Percentiles rank a stretch among this genome's conserved stretches.
phyloP scores from a whole-genome alignment of 2,113 vertebrate species.

The Variabilichromis moorii region DNA sequence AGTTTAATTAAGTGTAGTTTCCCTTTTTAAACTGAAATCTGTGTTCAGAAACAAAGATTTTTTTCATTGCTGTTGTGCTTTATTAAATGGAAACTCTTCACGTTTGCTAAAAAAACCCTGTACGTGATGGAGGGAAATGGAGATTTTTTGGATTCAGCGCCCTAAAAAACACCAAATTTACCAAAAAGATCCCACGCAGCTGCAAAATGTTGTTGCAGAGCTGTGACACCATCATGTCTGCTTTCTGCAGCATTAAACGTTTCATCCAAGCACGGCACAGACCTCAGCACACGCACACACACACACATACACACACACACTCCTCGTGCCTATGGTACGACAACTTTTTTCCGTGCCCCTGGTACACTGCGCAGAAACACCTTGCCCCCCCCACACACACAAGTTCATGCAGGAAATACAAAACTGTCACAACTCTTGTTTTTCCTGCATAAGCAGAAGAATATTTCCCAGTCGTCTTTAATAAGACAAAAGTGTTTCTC shows the following conservation, averaged over 20 bases:
- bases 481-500: not conserved
- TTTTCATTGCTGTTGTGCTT: not conserved
- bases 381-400: too few relatives aligned
- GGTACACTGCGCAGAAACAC: too few relatives aligned
- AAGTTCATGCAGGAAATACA: not conserved
- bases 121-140: not conserved
- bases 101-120: not conserved
- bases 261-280: not conserved
- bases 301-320: too few relatives aligned
- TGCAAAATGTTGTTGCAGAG: not conserved
- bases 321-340: too few relatives aligned
- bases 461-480: fast-evolving
- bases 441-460: not conserved
- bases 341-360: too few relatives aligned
- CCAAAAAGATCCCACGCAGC: not conserved
- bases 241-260: not conserved
- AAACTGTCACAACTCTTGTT: not conserved
- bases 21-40: not conserved
- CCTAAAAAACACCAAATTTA: not conserved
- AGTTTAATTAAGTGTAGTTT: not conserved
- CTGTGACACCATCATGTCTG: not conserved
- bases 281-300: not conserved
- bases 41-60: not conserved
- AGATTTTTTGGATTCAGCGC: not conserved
- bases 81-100: not conserved